Conservation (phyloP, 1,140 invertebrate genomes). For the Arion vulgaris region DNA sequence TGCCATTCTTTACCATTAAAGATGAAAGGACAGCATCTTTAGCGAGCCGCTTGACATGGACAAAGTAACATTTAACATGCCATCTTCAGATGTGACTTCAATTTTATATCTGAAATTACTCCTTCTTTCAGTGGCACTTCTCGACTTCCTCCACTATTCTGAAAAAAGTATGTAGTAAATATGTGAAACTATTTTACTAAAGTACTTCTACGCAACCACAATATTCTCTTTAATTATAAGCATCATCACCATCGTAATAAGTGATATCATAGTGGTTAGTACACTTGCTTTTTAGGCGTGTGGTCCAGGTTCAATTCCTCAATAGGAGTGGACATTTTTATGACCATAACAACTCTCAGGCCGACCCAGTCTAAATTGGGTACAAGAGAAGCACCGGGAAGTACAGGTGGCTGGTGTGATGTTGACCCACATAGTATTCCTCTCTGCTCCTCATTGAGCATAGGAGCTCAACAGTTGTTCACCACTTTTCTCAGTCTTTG, state of each 20-base stretch:
- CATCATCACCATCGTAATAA: neutral
- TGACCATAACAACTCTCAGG: too few relatives aligned
- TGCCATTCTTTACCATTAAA: constrained; percentile 57
- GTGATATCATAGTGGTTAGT: too few relatives aligned
- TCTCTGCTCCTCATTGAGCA: too few relatives aligned
- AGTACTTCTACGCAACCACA: neutral
- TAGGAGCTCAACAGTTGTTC: too few relatives aligned
- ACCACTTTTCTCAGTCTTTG: too few relatives aligned
- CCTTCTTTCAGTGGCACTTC: constrained; percentile 66
- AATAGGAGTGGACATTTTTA: too few relatives aligned
- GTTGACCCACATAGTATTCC: too few relatives aligned
- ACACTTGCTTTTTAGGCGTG: too few relatives aligned
- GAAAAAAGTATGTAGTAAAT: neutral
- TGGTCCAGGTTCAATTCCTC: too few relatives aligned
- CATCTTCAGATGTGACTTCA: constrained; percentile 71
- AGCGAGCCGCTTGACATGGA: constrained; percentile 65
- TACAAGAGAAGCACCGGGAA: too few relatives aligned
- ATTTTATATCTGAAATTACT: constrained; percentile 67
- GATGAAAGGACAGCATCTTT: constrained; percentile 67
- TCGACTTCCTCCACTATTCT: constrained; percentile 67
- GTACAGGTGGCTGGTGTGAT: too few relatives aligned
- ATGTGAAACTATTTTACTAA: neutral
- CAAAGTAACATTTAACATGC: constrained; percentile 67
- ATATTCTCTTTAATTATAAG: neutral
- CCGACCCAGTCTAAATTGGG: too few relatives aligned